These are phyloP conservation scores for Leptogaster cylindrica DNA, from an alignment of 2,888 invertebrate species.

Conservation along the genomic window DNA sequence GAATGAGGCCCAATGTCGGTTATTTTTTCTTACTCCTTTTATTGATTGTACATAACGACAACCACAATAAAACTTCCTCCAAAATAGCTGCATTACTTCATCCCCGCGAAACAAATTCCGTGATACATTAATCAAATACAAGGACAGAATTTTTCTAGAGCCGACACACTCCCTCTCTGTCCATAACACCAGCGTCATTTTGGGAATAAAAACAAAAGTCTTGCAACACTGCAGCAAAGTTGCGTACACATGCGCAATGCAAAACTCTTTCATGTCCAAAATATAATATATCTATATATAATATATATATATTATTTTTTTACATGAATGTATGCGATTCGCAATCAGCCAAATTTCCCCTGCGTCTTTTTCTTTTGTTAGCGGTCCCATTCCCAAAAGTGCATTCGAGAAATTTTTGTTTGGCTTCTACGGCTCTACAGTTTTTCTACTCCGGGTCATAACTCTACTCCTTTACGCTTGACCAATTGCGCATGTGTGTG, in stretches of 20 bases:
- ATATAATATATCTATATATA: too few species aligned
- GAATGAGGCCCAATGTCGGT: too few species aligned
- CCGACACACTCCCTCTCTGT: not conserved
- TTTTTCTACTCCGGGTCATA: conserved; percentile 4
- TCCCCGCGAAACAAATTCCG: not conserved
- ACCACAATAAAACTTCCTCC: not conserved
- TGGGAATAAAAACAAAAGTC: too few species aligned
- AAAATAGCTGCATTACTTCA: conserved; percentile 17
- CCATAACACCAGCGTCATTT: not conserved
- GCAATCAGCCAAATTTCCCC: conserved; percentile 13
- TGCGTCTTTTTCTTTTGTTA: conserved; percentile 11
- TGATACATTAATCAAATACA: conserved; percentile 34
- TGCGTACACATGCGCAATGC: not conserved
- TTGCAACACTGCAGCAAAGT: too few species aligned
- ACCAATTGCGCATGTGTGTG: conserved; percentile 1
- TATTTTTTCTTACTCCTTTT: too few species aligned
- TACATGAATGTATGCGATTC: not conserved
- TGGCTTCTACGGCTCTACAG: conserved; percentile 18
- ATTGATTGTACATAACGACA: too few species aligned
- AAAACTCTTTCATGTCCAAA: not conserved
- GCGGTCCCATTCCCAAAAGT: conserved; percentile 23
- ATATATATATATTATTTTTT: too few species aligned
- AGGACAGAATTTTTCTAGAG: not conserved
- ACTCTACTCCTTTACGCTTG: not conserved
- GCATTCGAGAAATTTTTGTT: conserved; percentile 27